Evolutionary conservation across 2,888 invertebrate genomes (phyloP), one percentile per base, ranked within the genome.

Genomic region (Amaurobius ferox): DNA sequence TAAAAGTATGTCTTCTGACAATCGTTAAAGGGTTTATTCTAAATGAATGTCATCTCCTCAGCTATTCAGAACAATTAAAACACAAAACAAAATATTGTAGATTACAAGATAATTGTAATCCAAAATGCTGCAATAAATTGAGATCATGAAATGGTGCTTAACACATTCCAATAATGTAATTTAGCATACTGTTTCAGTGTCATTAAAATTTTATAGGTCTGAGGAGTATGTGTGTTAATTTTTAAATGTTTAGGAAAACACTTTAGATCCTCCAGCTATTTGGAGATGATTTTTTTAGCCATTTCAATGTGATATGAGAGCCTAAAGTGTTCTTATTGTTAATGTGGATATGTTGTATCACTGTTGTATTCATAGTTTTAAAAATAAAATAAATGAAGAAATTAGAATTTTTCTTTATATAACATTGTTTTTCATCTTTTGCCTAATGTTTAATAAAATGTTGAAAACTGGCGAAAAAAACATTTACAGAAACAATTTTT

Each of bases 281-380:
- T 61, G 30, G 29, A n/a, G 64, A 35, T 30, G 32, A 32, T 30
- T 62, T 40, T 32, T 83, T 80, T 85, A 85, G 77, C 83, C 83
- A 85, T 77, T 85, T 77, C 35, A 83, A 68, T 85, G 83, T 85
- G 83, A 85, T 85, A 85, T 61, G 66, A 77, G 83, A 78, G 72
- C 77, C 83, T 44, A 61, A 85, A 85, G 83, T 85, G 83, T 85
- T 85, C 83, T 85, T 85, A 85, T 71, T 85, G 83, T 85, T 83
- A 64, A 35, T 77, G 83, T 83, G 70, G 77, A 61, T 16, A 23
- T 83, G 71, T 77, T 85, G 77, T 85, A 85, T 61, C 40, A 77
- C 66, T 85, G 66, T 85, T 80, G 29, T 67, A 23, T 68, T 30
- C 71, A 66, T 85, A 85, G 83, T 85, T 85, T 67, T 55, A 55